These are phyloP conservation scores for Lichenostomus cassidix DNA, from an alignment of 2,113 vertebrate genomes.

Conservation along the genomic window DNA sequence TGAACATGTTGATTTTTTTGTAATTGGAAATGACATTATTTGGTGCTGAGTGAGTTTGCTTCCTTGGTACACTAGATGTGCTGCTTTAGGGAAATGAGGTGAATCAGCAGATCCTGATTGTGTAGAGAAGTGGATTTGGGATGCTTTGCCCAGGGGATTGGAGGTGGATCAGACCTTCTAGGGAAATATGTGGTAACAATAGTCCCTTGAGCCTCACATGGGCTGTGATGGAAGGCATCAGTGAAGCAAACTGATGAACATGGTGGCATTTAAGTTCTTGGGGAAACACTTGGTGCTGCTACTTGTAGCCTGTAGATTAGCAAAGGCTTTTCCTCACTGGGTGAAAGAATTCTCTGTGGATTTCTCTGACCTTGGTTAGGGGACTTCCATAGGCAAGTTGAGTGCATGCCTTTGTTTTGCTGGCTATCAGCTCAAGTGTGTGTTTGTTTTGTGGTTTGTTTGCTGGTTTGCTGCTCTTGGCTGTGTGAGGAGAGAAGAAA, in stretches of 20 bases:
- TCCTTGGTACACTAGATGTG: background rate
- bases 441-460: background rate
- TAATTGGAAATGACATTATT: background rate
- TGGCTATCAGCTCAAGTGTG: background rate
- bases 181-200: background rate
- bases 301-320: background rate
- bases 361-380: background rate
- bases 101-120: background rate
- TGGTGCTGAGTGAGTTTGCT: background rate
- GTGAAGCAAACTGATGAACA: background rate
- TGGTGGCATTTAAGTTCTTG: background rate
- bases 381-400: background rate
- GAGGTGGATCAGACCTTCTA: background rate
- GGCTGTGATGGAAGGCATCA: background rate
- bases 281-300: background rate
- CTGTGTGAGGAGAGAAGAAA: background rate
- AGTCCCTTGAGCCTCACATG: background rate
- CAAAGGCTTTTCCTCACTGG: background rate
- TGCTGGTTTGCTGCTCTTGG: background rate
- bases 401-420: background rate
- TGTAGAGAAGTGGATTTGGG: background rate
- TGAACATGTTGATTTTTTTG: background rate
- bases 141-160: background rate
- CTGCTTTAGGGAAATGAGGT: background rate
- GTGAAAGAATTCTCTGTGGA: fast-evolving